Evolutionary conservation across 2,888 invertebrate species (phyloP).

Genomic region (Muscina levida): DNA sequence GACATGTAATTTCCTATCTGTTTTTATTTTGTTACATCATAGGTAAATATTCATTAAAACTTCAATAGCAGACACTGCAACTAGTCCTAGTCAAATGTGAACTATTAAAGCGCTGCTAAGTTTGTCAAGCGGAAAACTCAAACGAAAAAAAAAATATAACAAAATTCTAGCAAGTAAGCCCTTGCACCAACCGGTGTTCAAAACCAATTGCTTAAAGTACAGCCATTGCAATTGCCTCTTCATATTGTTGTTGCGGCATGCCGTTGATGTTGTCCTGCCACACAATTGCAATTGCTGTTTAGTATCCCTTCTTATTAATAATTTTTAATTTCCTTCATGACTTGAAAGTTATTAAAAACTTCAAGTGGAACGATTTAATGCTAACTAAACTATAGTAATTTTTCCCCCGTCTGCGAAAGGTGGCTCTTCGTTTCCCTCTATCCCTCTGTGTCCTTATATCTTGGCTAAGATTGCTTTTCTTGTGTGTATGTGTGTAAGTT

Average conservation of each 20-base stretch:
- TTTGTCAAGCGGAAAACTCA: too few relatives aligned
- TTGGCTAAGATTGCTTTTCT: too few relatives aligned
- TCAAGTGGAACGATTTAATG: slow-evolving; percentile 67
- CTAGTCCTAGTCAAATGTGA: too few relatives aligned
- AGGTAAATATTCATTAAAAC: slow-evolving; percentile 33
- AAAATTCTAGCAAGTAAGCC: too few relatives aligned
- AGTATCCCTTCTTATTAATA: slow-evolving; percentile 74
- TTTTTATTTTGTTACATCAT: slow-evolving; percentile 12
- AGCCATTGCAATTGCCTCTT: too few relatives aligned
- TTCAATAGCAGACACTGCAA: too few relatives aligned
- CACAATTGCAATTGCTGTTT: slow-evolving; percentile 30
- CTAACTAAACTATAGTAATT: slow-evolving; percentile 52
- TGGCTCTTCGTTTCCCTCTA: not conserved
- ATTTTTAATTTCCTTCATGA: slow-evolving; percentile 78
- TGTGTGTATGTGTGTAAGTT: not conserved
- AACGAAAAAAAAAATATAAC: too few relatives aligned
- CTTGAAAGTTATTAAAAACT: slow-evolving; percentile 75
- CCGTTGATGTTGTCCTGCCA: not conserved
- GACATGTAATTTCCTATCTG: slow-evolving; percentile 16
- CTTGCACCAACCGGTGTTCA: too few relatives aligned
- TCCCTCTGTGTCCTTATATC: not conserved
- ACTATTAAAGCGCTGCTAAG: too few relatives aligned
- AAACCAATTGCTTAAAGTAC: not conserved
- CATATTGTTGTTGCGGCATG: slow-evolving; percentile 1
- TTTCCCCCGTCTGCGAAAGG: too few relatives aligned